phyloP scores from a whole-genome alignment of 2,113 vertebrate species.

The Axis porcinus region DNA sequence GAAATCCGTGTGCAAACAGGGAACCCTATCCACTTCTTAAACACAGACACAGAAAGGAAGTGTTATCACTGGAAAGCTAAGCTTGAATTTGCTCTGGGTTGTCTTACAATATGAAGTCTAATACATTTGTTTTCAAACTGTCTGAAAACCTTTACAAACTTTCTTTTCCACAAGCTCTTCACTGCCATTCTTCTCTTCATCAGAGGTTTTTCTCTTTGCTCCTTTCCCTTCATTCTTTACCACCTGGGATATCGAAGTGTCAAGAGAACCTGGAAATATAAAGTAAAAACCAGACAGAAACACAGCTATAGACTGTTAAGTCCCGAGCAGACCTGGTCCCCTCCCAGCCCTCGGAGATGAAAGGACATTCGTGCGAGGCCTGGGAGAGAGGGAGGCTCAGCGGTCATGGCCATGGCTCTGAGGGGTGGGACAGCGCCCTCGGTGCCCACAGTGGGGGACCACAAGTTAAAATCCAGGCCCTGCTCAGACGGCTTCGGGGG shows the following conservation, averaged over 20 bases:
- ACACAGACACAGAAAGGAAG: neutral
- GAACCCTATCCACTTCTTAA: neutral
- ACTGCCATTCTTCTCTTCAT: constrained; percentile 78
- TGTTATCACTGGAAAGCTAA: neutral
- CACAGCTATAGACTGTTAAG: neutral
- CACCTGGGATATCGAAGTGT: constrained; percentile 62
- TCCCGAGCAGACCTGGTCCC: no score
- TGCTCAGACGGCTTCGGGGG: neutral
- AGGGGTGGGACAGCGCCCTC: neutral
- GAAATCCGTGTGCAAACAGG: neutral
- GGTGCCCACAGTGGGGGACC: neutral
- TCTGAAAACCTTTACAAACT: constrained; percentile 99
- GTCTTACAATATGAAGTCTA: constrained; percentile 66
- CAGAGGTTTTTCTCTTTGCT: constrained; percentile 85
- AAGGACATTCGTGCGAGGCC: accelerated
- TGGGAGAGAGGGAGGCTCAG: neutral
- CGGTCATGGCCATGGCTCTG: accelerated
- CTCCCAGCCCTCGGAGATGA: neutral
- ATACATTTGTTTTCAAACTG: constrained; percentile 87
- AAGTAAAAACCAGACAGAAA: constrained; percentile 17
- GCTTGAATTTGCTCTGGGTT: constrained; percentile 63
- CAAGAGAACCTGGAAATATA: constrained; percentile 71
- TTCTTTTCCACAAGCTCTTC: constrained; percentile 93
- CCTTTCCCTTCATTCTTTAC: constrained; percentile 73
- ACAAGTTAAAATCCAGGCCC: neutral